Evolutionary conservation across 2,888 invertebrate genomes (phyloP).

Genomic region (Rhimphoctona megacephalus): DNA sequence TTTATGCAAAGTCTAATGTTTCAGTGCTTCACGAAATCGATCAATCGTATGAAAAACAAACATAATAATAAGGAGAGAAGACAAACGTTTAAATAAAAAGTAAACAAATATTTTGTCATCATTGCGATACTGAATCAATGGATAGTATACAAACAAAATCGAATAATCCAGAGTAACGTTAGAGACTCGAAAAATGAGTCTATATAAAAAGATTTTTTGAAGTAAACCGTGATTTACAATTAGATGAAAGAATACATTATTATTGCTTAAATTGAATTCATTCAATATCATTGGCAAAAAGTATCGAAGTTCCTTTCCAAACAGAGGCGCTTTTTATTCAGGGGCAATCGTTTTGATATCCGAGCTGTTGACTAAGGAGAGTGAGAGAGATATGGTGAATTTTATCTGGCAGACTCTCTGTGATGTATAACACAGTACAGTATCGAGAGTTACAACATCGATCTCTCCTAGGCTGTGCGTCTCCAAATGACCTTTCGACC

Average conservation of each 20-base stretch:
- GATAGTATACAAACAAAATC: neutral
- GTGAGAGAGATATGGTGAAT: slow-evolving; percentile 9
- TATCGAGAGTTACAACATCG: slow-evolving; percentile 50
- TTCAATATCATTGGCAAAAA: neutral
- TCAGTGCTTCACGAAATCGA: slow-evolving; percentile 6
- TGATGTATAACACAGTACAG: slow-evolving; percentile 35
- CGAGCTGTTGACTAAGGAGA: slow-evolving; percentile 3
- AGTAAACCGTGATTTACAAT: neutral
- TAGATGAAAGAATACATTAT: neutral
- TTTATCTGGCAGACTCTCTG: slow-evolving; percentile 26
- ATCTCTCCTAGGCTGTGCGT: slow-evolving; percentile 25
- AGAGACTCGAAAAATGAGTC: neutral
- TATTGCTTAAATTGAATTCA: neutral
- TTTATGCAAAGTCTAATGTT: slow-evolving; percentile 34
- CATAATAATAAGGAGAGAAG: neutral
- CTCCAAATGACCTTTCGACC: slow-evolving; percentile 47
- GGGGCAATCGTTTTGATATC: slow-evolving; percentile 26
- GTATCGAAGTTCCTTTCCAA: neutral
- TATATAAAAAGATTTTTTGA: neutral
- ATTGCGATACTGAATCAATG: neutral
- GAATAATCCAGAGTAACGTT: neutral
- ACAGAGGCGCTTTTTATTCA: slow-evolving; percentile 14
- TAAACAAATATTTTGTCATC: neutral
- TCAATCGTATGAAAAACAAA: slow-evolving; percentile 1
- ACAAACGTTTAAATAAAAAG: neutral